A percentile compares a stretch with the other conserved stretches of the same genome.
phyloP scores from a whole-genome alignment of 1,140 invertebrate genomes.

The Calliopsis andreniformis region DNA sequence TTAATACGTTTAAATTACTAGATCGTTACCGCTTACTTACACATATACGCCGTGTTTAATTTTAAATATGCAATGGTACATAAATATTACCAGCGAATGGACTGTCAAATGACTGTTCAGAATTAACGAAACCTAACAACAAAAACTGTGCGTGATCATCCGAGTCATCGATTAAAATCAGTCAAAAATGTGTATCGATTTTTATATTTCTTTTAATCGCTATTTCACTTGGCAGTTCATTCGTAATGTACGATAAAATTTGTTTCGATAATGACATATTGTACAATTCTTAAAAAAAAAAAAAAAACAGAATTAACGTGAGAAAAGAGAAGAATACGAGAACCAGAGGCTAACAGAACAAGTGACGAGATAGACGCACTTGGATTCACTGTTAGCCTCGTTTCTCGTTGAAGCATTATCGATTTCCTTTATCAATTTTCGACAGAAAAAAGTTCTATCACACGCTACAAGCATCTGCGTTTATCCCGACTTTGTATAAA shows the following conservation, averaged over 20 bases:
- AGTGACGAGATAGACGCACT: neutral
- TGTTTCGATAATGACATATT: constrained; percentile 24
- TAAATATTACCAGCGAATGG: constrained; percentile 37
- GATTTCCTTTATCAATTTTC: constrained; percentile 1
- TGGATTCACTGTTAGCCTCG: neutral
- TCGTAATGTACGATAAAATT: constrained; percentile 17
- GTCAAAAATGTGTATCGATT: neutral
- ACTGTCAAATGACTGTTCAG: neutral
- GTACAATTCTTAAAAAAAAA: constrained; percentile 22
- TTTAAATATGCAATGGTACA: constrained; percentile 53
- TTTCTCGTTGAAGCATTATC: constrained; percentile 7
- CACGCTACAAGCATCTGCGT: constrained; percentile 8
- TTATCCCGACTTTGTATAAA: constrained; percentile 8
- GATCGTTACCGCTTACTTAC: constrained; percentile 44
- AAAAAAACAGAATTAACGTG: too few relatives aligned
- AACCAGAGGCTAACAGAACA: neutral
- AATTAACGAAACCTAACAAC: neutral
- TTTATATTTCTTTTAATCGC: neutral
- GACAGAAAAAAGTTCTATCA: neutral
- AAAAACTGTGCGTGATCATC: neutral
- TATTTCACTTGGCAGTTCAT: constrained; percentile 10
- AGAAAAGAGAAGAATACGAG: neutral
- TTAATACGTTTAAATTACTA: constrained; percentile 56
- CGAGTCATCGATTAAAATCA: neutral
- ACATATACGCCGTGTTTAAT: constrained; percentile 25